Evolutionary conservation across 2,113 vertebrate species (phyloP).

Genomic region (Dermatemys mawii): DNA sequence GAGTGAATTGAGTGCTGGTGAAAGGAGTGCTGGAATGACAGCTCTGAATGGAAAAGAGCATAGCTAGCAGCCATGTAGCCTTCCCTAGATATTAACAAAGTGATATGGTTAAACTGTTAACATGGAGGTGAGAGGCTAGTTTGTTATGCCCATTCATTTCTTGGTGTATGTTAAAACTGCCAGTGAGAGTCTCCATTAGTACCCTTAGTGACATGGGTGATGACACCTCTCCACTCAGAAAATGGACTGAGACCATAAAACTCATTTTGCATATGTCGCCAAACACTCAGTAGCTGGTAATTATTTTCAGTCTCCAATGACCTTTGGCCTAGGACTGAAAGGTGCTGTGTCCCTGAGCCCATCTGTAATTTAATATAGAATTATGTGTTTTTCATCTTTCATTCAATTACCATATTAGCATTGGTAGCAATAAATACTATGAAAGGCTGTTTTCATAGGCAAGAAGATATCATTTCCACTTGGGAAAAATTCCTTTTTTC

Average conservation of each 20-base stretch:
- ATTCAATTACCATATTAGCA: neutral
- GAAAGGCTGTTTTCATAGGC: conserved; percentile 37
- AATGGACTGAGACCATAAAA: neutral
- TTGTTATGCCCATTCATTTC: neutral
- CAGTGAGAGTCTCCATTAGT: neutral
- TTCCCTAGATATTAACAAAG: neutral
- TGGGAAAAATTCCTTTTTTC: conserved; percentile 38
- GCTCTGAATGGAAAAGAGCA: neutral
- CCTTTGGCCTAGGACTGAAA: neutral
- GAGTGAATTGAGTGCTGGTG: neutral
- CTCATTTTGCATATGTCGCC: neutral
- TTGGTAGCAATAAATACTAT: neutral
- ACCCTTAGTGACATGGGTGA: neutral
- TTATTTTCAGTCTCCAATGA: neutral
- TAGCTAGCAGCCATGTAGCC: rapidly evolving
- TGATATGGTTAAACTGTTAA: neutral
- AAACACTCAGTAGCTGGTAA: neutral
- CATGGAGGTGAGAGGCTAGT: neutral
- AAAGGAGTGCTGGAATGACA: neutral
- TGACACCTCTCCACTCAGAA: neutral
- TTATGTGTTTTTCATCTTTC: neutral
- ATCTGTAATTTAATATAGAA: neutral
- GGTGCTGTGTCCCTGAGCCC: neutral
- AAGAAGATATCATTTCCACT: conserved; percentile 27
- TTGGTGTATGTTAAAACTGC: neutral